Conservation (phyloP, 2,888 invertebrate genomes). For the Tromatobia lineatoria region DNA sequence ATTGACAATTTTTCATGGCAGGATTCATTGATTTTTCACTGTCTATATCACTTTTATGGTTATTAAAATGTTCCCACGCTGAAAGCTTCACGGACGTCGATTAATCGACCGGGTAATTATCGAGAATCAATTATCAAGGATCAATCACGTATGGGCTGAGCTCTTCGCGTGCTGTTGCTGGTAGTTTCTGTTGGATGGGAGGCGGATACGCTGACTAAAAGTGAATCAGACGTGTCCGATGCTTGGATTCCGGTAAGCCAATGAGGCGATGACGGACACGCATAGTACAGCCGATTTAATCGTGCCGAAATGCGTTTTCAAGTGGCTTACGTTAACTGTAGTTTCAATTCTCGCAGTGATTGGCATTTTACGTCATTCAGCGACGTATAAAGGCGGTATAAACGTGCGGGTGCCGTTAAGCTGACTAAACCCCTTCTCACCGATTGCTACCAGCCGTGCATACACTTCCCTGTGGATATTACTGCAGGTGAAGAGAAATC, state of each 20-base stretch:
- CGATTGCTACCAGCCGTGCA: neutral
- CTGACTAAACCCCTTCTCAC: conserved; percentile 10
- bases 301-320: neutral
- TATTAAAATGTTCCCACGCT: conserved; percentile 8
- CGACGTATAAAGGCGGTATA: conserved; percentile 21
- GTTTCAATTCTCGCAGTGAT: conserved; percentile 25
- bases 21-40: conserved; percentile 11
- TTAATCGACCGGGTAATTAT: conserved; percentile 80
- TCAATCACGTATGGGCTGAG: conserved; percentile 76
- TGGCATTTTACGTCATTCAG: conserved; percentile 57
- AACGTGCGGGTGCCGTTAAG: conserved; percentile 26
- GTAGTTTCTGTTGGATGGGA: conserved; percentile 25
- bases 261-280: conserved; percentile 26
- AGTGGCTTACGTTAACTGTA: conserved; percentile 1
- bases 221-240: neutral
- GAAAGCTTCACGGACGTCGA: conserved; percentile 54
- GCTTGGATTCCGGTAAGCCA: neutral
- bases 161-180: conserved; percentile 48
- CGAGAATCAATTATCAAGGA: conserved; percentile 76
- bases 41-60: neutral
- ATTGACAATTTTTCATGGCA: neutral
- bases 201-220: conserved; percentile 16
- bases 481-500: conserved; percentile 40
- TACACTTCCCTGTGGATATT: neutral
- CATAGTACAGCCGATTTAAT: neutral